Evolutionary conservation across 2,113 vertebrate genomes (phyloP).

Genomic region (Mormyrus iriodes): DNA sequence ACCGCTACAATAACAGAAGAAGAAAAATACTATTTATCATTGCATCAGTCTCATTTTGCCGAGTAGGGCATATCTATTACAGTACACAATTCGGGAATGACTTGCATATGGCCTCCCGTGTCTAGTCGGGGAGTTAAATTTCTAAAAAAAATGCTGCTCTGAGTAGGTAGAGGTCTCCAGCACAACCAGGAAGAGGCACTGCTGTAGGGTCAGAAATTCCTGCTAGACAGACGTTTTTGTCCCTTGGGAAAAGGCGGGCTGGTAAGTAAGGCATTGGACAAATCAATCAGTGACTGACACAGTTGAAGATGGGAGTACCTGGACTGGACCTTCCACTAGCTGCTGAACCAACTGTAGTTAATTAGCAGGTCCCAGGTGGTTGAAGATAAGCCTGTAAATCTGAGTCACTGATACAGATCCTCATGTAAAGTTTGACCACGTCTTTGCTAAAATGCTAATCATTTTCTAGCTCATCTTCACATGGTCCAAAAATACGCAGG

Average conservation of each 20-base stretch:
- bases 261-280: neutral
- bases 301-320: neutral
- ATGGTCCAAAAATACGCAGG: neutral
- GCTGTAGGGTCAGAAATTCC: neutral
- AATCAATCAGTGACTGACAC: neutral
- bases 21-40: neutral
- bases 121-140: neutral
- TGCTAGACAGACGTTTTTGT: neutral
- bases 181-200: neutral
- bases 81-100: neutral
- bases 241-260: neutral
- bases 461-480: neutral
- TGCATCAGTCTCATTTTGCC: neutral
- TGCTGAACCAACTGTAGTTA: slow-evolving; percentile 9
- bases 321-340: neutral
- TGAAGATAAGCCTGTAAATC: neutral
- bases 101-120: neutral
- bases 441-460: neutral
- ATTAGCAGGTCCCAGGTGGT: neutral
- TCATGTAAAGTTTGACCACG: neutral
- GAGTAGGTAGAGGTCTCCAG: neutral
- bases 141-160: neutral
- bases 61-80: neutral
- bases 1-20: neutral
- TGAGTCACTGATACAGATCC: neutral